Conservation (phyloP, 2,113 vertebrate species). For the Origma solitaria region DNA sequence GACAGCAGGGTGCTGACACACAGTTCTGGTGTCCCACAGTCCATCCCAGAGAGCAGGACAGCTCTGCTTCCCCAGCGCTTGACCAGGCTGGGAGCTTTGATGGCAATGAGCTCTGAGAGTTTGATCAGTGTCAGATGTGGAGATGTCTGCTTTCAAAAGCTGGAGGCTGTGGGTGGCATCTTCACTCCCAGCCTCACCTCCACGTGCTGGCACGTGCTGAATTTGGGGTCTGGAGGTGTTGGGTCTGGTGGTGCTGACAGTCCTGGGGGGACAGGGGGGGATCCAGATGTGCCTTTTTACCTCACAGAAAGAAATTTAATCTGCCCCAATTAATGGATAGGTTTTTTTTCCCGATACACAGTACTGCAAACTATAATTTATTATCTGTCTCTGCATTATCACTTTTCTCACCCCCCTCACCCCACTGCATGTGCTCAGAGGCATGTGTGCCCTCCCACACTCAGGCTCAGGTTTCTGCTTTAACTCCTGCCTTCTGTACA, state of each 20-base stretch:
- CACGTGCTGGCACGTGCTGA: fast-evolving
- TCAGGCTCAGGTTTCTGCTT: neutral
- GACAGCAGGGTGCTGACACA: neutral
- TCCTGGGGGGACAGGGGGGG: fast-evolving
- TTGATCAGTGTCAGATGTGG: neutral
- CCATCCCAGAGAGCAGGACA: neutral
- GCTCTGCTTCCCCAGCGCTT: neutral
- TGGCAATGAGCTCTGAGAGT: neutral
- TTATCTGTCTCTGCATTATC: neutral
- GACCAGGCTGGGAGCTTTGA: neutral
- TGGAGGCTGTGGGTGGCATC: neutral
- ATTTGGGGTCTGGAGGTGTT: neutral
- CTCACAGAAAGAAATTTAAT: neutral
- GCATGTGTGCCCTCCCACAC: neutral
- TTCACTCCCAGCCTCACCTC: neutral
- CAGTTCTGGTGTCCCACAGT: neutral
- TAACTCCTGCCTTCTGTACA: neutral
- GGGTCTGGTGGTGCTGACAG: neutral
- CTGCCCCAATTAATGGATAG: neutral
- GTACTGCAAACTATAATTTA: neutral
- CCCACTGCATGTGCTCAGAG: fast-evolving
- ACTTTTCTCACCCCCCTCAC: neutral
- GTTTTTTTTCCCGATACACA: neutral
- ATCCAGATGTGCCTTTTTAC: fast-evolving
- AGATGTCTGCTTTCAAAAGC: neutral